Conservation (phyloP, 2,888 invertebrate species). For the Cremastinae sp. region DNA sequence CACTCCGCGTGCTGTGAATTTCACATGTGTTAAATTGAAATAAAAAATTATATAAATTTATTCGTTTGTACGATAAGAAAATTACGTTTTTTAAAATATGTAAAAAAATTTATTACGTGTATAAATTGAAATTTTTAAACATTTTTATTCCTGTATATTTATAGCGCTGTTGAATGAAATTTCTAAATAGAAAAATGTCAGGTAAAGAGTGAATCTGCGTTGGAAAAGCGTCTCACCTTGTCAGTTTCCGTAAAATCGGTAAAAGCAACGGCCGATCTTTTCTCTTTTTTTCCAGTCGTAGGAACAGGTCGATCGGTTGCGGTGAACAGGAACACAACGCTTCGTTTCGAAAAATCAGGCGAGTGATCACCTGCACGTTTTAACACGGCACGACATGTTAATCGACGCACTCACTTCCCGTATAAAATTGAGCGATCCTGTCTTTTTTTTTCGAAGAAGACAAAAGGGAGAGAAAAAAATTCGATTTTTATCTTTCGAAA, state of each 20-base stretch:
- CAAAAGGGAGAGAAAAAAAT: neutral
- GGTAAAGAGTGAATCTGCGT: too few species aligned
- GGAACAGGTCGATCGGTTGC: neutral
- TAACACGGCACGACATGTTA: conserved; percentile 55
- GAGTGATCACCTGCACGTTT: conserved; percentile 60
- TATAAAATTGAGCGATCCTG: conserved; percentile 9
- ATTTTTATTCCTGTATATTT: too few species aligned
- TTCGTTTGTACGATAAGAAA: too few species aligned
- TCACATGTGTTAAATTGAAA: too few species aligned
- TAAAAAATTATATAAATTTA: too few species aligned
- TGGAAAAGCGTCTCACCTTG: conserved; percentile 48
- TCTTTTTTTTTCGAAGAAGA: neutral
- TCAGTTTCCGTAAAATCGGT: conserved; percentile 19
- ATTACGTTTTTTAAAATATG: too few species aligned
- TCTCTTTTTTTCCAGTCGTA: neutral
- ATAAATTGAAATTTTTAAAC: too few species aligned
- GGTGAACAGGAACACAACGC: conserved; percentile 16
- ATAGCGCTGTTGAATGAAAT: too few species aligned
- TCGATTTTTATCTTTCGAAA: conserved; percentile 3
- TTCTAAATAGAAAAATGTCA: too few species aligned
- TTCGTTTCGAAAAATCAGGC: conserved; percentile 30
- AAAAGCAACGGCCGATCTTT: conserved; percentile 38
- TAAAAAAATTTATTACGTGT: too few species aligned
- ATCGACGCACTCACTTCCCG: conserved; percentile 36
- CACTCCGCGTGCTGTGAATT: too few species aligned